Evolutionary conservation across 2,888 invertebrate species (phyloP), one percentile per base, ranked within the genome.

Genomic region (Ophioninae sp.): DNA sequence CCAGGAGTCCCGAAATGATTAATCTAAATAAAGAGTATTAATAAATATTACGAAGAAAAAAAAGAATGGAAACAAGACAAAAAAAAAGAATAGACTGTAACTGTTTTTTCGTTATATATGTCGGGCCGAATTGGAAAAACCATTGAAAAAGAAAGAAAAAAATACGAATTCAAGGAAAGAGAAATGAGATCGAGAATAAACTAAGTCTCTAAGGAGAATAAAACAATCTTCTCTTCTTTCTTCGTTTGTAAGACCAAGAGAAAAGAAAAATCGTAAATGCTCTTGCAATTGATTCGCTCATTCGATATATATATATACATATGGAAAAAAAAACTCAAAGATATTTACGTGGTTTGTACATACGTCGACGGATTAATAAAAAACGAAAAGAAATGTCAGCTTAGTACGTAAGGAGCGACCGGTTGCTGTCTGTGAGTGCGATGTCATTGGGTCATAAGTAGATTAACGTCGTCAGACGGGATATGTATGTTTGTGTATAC

Each of bases 11-110:
- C 88, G 85, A 89, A 88, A 83, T 89, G 82, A 87, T 73, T 89
- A 88, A 90, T 89, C 88, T 89, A 89, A 30, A 89, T 88, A 86
- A 89, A 88, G 88, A 91, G 91, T 91, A 92, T 91, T 92, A 90
- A 90, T 89, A 88, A 89, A 90, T 84, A 84, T 81, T 84, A 84
- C 79, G 78, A 81, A 74, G 73, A 69, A n/a, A 73, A 81, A 50
- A 83, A 88, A 85, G 81, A 79, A 85, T 83, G 82, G 79, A 76
- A 81, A 85, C 82, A 81, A 86, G 86, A 84, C 81, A 79, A 77
- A 80, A 68, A 70, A 79, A 61, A 83, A 44, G 21, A 21, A 77
- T 64, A 86, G 78, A 75, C 61, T 62, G 69, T 73, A 74, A 82
- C 68, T 81, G 83, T 64, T 62, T 64, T 85, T 85, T 81, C 73